A percentile compares a stretch with the other conserved stretches of the same genome.
These are phyloP conservation scores for Leptodactylus fuscus DNA, from an alignment of 2,113 vertebrate genomes.

Conservation along the genomic window DNA sequence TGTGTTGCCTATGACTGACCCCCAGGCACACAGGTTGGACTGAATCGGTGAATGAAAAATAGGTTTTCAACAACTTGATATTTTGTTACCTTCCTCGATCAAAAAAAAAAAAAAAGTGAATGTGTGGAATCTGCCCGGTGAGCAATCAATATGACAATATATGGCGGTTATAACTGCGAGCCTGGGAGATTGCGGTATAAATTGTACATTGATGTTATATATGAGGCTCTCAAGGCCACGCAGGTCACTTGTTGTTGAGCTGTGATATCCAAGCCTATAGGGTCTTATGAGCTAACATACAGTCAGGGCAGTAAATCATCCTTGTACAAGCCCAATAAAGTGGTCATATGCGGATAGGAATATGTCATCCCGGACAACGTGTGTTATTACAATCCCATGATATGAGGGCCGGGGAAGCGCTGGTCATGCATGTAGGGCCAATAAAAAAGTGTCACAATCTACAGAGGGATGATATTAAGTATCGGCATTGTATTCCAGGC, in stretches of 20 bases:
- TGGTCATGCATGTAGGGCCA: background rate
- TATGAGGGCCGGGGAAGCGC: background rate
- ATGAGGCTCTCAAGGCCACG: conserved; percentile 42
- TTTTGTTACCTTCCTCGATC: background rate
- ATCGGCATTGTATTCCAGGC: background rate
- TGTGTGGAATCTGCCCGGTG: background rate
- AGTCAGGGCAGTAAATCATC: conserved; percentile 34
- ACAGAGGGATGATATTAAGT: conserved; percentile 31
- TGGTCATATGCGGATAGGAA: conserved; percentile 28
- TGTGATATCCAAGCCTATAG: conserved; percentile 26
- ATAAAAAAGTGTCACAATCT: conserved; percentile 29
- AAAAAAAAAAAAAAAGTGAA: background rate
- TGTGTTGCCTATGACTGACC: background rate
- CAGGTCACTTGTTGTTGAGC: conserved; percentile 35
- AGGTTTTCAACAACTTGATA: background rate
- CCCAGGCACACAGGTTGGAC: background rate
- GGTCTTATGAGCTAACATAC: conserved; percentile 19
- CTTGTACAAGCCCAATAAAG: conserved; percentile 36
- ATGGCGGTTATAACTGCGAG: conserved; percentile 41
- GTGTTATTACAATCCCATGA: conserved; percentile 27
- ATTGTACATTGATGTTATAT: conserved; percentile 29
- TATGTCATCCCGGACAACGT: background rate
- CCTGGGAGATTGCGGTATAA: conserved; percentile 47
- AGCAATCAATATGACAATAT: conserved; percentile 50
- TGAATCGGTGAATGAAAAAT: background rate